These are phyloP conservation scores for Leucoma salicis DNA, from an alignment of 2,888 invertebrate genomes.

Conservation along the genomic window DNA sequence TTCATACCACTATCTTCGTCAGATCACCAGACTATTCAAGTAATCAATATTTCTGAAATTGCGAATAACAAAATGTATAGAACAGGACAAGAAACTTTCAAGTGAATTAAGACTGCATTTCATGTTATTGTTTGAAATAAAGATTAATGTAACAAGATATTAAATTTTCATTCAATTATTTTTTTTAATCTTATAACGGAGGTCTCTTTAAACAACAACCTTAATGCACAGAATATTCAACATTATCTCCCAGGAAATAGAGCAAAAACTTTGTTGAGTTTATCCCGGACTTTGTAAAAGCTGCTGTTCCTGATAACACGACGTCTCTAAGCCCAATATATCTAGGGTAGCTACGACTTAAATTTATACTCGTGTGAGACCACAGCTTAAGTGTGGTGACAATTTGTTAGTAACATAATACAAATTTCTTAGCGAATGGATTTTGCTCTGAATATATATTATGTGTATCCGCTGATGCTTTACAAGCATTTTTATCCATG, in stretches of 20 bases:
- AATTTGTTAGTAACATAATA: constrained; percentile 41
- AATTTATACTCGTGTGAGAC: constrained; percentile 46
- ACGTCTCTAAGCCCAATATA: constrained; percentile 47
- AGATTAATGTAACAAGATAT: too few species aligned
- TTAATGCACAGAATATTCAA: constrained; percentile 7
- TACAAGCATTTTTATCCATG: too few species aligned
- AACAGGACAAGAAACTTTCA: too few species aligned
- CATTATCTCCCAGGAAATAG: constrained; percentile 18
- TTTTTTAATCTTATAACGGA: background rate
- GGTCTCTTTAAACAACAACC: background rate
- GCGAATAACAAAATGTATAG: too few species aligned
- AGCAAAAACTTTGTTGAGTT: constrained; percentile 17
- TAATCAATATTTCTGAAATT: too few species aligned
- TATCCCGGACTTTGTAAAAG: constrained; percentile 18
- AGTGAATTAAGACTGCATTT: too few species aligned
- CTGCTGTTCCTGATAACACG: constrained; percentile 36
- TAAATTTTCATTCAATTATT: too few species aligned
- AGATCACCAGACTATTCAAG: too few species aligned
- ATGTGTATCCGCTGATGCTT: constrained; percentile 11
- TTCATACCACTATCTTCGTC: too few species aligned
- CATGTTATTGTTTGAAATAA: too few species aligned
- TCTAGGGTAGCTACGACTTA: constrained; percentile 40
- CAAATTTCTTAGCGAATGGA: constrained; percentile 28
- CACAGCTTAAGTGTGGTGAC: constrained; percentile 36
- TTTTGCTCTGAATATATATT: constrained; percentile 5